These are phyloP conservation scores for Ranitomeya imitator DNA, from an alignment of 2,113 vertebrate species.

Conservation along the genomic window DNA sequence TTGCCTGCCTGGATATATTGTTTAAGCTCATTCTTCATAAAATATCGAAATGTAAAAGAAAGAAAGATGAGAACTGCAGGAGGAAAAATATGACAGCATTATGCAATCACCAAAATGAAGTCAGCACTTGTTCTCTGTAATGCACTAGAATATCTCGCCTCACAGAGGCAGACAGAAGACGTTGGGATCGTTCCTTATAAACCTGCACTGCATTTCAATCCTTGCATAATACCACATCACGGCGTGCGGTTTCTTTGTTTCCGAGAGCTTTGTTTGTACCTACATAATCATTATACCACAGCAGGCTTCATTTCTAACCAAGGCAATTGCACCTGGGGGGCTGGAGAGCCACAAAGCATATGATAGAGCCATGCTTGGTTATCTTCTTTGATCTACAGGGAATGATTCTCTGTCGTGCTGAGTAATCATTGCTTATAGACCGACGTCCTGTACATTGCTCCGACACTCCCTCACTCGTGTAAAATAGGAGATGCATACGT, in stretches of 20 bases:
- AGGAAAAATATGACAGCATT: not conserved
- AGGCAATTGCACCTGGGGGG: not conserved
- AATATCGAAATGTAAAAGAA: not conserved
- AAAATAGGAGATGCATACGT: slow-evolving; percentile 64
- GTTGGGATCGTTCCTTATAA: not conserved
- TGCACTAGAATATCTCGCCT: not conserved
- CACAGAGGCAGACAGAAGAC: not conserved
- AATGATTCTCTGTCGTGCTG: not conserved
- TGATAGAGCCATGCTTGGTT: not conserved
- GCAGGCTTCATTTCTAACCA: not conserved
- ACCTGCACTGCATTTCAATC: not conserved
- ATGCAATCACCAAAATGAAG: not conserved
- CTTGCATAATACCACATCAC: not conserved
- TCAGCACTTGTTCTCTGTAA: not conserved
- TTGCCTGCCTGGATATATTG: not conserved
- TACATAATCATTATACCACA: not conserved
- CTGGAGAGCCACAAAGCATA: not conserved
- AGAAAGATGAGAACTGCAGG: not conserved
- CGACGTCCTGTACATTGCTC: not conserved
- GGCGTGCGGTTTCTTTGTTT: not conserved
- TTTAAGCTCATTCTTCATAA: not conserved
- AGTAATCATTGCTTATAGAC: not conserved
- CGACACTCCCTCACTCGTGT: not conserved
- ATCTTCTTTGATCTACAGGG: not conserved
- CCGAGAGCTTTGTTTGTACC: no score